Evolutionary conservation across 2,888 invertebrate genomes (phyloP), one percentile per base, ranked within the genome.

Genomic region (Perdita meconis): DNA sequence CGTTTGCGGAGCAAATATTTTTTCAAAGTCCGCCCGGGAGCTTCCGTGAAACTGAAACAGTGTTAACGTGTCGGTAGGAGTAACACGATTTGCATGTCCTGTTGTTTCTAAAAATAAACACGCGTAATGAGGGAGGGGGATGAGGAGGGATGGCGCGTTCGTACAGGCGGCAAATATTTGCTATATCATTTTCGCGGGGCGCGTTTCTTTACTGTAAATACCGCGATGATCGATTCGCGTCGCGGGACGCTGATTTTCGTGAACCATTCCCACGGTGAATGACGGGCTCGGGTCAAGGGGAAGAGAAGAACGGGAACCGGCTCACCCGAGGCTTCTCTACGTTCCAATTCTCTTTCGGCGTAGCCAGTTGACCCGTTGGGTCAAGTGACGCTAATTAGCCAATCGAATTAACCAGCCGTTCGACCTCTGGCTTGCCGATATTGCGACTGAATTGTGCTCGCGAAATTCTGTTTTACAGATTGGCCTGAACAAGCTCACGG

Each of bases 401-500:
- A 87, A 87, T 84, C 84, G 81, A 87, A 89, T 89, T 88, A 88
- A 86, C 71, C 74, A 74, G 67, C 16, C 66, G 65, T 83, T 78
- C 79, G 84, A 84, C 83, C 87, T 81, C 40, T 76, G 81, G 50
- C 74, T n/a, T 60, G 53, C 24, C 55, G 53, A 59, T 66, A 63
- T 60, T 59, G 51, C 47, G 56, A 16, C 40, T 72, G 34, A 82
- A 82, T 57, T 64, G 44, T 55, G 42, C 47, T 34, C 22, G 60
- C 53, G 69, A 47, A 55, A 51, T 34, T 64, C 61, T 73, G 61
- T 65, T 24, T 55, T 67, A 22, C 92, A 97, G 95, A 94, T 98
- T 71, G 97, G 97, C 36, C 94, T 97, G 8, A 93, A 93, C 64
- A 95, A 95, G 40, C 93, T 98, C 53, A 93, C 95, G 0, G 94